A percentile compares a stretch with the other conserved stretches of the same genome.
Evolutionary conservation across 2,113 vertebrate species (phyloP).

Genomic region (Etheostoma spectabile): DNA sequence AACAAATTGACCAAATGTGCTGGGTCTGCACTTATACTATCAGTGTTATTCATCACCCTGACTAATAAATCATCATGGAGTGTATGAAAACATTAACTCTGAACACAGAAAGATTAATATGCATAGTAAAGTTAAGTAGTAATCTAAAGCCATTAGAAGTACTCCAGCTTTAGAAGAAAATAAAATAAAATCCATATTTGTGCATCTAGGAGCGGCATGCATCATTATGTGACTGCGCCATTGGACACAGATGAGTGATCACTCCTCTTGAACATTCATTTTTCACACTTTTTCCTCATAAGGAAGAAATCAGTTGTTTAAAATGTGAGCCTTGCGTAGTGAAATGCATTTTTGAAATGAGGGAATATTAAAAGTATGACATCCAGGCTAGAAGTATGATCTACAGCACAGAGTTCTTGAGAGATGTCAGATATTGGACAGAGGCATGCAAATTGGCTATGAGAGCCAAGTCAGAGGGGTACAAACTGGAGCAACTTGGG

Average conservation of each 20-base stretch:
- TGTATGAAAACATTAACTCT: constrained; percentile 71
- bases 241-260: constrained; percentile 35
- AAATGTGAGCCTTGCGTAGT: constrained; percentile 6
- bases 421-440: constrained; percentile 61
- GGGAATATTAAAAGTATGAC: constrained; percentile 39
- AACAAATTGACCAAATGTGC: constrained; percentile 70
- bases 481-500: constrained; percentile 49
- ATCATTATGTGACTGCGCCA: constrained; percentile 5
- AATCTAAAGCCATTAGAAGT: constrained; percentile 46
- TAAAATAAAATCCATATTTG: constrained; percentile 33
- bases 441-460: constrained; percentile 71
- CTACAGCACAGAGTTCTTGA: constrained; percentile 59
- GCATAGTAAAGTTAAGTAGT: constrained; percentile 42
- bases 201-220: constrained; percentile 15
- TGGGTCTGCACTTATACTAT: constrained; percentile 62
- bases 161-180: constrained; percentile 47
- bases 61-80: constrained; percentile 71
- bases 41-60: constrained; percentile 71
- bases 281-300: constrained; percentile 44
- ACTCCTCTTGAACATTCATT: constrained; percentile 13
- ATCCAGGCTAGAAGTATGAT: constrained; percentile 20
- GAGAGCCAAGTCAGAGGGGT: constrained; percentile 52
- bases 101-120: constrained; percentile 74
- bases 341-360: constrained; percentile 41
- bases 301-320: constrained; percentile 49